Base-by-base conservation (phyloP, 2,888 invertebrate genomes). In the Ariolimax columbianus region DNA sequence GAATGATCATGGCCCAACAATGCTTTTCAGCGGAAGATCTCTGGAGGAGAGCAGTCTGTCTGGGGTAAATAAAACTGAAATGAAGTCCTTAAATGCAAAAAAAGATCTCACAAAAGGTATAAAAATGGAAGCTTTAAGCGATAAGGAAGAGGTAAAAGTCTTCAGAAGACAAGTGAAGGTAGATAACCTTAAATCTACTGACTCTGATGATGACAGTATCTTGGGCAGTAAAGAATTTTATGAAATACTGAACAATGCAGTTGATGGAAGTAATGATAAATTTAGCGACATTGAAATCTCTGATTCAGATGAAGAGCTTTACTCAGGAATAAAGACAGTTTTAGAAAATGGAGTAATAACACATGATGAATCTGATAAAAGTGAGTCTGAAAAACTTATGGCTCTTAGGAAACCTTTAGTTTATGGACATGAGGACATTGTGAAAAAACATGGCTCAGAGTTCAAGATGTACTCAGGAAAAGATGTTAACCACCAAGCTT, bases 11-110 rank as follows among this genome's bases (percentile, higher is more conserved):
- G 77, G 38, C 9, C 85, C 85, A 66, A 85, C 85, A 1, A 85
- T 77, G 85, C 81, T 85, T 19, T 85, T 85, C n/a, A 85, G 85
- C 59, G 85, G 85, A 14, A 66, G 30, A 38, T 81, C 79, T 38
- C 36, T 85, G 19, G 85, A 82, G 17, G 85, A 85, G 40, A 82
- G 68, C 33, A 77, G 26, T 23, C 36, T 77, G 26, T 77, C 77
- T 36, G 59, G 40, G 17, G 30, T 59, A 26, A 84, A 72, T 40
- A 47, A 55, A 72, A 30, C n/a, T 26, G 30, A 55, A 40, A 84
- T 30, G 47, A 59, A 77, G 6, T 23, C 55, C 1, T n/a, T n/a
- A n/a, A 23, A 30, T 19, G 55, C 83, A 30, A 36, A 43, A 14
- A 17, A 11, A 19, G 33, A 19, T 14, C 7, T 26, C 4, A 66